Evolutionary conservation across 2,113 vertebrate genomes (phyloP).

Genomic region (Motacilla tschutschensis): DNA sequence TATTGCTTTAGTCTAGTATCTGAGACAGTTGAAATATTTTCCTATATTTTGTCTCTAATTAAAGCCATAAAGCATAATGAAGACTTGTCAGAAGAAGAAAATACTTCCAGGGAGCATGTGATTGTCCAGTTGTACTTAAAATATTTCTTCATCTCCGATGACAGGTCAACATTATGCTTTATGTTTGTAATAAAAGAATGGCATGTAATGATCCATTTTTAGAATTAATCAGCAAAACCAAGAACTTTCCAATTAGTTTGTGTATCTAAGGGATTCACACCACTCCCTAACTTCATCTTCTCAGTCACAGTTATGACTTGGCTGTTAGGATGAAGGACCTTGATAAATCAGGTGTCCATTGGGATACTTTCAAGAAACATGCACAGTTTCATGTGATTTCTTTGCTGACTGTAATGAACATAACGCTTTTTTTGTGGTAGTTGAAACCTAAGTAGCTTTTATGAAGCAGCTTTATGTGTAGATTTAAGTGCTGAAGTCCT

Average conservation of each 20-base stretch:
- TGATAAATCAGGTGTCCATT: background rate
- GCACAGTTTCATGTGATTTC: background rate
- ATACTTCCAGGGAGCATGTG: background rate
- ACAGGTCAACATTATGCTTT: conserved; percentile 4
- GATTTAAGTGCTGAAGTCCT: background rate
- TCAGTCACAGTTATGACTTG: background rate
- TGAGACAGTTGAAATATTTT: conserved; percentile 21
- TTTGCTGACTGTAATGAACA: background rate
- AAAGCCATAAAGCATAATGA: conserved; percentile 39
- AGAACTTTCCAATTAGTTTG: background rate
- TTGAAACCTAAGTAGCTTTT: background rate
- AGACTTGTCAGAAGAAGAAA: background rate
- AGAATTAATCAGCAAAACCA: conserved; percentile 6
- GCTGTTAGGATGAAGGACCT: background rate
- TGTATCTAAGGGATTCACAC: background rate
- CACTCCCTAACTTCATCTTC: background rate
- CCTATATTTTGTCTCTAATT: conserved; percentile 28
- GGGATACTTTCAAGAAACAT: background rate
- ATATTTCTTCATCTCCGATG: conserved; percentile 15
- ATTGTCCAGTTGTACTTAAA: conserved; percentile 1
- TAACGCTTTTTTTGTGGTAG: background rate
- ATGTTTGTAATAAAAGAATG: conserved; percentile 30
- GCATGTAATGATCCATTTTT: background rate
- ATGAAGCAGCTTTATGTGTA: background rate
- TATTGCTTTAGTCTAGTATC: conserved; percentile 3